Evolutionary conservation across 2,888 invertebrate species (phyloP).

Genomic region (Apoderus coryli): DNA sequence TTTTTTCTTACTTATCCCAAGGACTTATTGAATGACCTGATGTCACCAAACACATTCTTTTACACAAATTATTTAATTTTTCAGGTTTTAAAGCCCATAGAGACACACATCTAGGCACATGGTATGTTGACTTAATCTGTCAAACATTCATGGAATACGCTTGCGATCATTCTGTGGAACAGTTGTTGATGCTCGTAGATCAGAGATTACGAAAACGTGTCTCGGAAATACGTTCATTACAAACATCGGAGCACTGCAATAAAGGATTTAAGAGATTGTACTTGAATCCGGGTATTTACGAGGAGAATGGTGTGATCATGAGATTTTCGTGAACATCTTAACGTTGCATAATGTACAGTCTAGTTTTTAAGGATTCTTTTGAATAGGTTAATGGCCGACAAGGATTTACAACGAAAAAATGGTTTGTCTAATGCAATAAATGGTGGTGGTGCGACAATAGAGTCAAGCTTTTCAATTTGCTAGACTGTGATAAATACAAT

Average conservation of each 20-base stretch:
- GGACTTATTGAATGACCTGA: too few relatives aligned
- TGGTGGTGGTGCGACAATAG: too few relatives aligned
- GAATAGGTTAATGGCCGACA: too few relatives aligned
- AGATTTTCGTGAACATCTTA: too few relatives aligned
- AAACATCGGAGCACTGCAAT: conserved; percentile 48
- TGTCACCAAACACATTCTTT: too few relatives aligned
- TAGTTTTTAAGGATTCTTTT: too few relatives aligned
- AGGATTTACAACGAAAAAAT: too few relatives aligned
- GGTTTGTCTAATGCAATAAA: too few relatives aligned
- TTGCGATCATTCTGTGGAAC: conserved; percentile 44
- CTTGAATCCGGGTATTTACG: conserved; percentile 50
- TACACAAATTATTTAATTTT: too few relatives aligned
- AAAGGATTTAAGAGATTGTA: conserved; percentile 49
- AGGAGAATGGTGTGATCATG: conserved; percentile 24
- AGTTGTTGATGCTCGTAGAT: conserved; percentile 47
- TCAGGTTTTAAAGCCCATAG: conserved; percentile 44
- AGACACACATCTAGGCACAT: conserved; percentile 44
- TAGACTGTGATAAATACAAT: too few relatives aligned
- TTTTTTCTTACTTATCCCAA: conserved; percentile 19
- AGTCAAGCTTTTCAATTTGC: too few relatives aligned
- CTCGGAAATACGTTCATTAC: conserved; percentile 31
- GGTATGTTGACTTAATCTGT: conserved; percentile 56
- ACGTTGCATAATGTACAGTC: too few relatives aligned
- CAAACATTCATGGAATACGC: conserved; percentile 47
- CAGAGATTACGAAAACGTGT: conserved; percentile 30